Evolutionary conservation across 2,113 vertebrate genomes (phyloP).

Genomic region (Mormyrus lacerda): DNA sequence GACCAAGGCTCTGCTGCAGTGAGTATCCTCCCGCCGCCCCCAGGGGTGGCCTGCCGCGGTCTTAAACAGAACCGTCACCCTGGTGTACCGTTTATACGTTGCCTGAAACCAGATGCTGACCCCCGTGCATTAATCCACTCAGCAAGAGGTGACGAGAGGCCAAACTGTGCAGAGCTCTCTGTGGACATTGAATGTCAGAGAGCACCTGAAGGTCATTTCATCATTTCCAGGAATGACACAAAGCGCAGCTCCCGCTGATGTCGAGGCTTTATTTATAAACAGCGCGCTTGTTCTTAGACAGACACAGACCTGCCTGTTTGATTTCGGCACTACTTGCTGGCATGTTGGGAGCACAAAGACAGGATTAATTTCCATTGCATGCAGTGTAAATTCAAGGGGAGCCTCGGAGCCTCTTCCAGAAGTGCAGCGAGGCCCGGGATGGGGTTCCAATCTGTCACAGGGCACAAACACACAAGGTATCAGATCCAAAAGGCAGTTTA

Average conservation of each 20-base stretch:
- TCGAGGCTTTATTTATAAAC: background rate
- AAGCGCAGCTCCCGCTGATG: background rate
- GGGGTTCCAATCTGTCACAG: background rate
- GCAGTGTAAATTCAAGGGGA: background rate
- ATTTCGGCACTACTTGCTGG: background rate
- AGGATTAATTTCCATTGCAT: background rate
- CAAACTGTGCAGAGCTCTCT: background rate
- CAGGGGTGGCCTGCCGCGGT: background rate
- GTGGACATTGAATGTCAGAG: background rate
- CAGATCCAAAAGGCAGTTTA: background rate
- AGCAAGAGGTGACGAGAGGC: background rate
- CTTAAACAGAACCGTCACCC: background rate
- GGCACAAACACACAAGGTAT: background rate
- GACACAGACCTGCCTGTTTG: background rate
- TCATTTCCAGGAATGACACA: background rate
- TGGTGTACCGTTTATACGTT: background rate
- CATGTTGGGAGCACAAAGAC: background rate
- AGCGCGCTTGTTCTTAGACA: background rate
- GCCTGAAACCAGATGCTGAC: background rate
- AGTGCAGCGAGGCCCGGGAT: background rate
- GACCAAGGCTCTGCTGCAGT: constrained; percentile 84
- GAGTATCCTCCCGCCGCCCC: constrained; percentile 43
- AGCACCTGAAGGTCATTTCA: background rate
- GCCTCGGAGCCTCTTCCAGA: background rate
- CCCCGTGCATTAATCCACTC: background rate